Percentiles rank a stretch among this genome's conserved stretches.
Evolutionary conservation across 30 jellyfish, hydroid and myxozoan species (phyloP).

Genomic region (Hydractinia symbiolongicarpus): DNA sequence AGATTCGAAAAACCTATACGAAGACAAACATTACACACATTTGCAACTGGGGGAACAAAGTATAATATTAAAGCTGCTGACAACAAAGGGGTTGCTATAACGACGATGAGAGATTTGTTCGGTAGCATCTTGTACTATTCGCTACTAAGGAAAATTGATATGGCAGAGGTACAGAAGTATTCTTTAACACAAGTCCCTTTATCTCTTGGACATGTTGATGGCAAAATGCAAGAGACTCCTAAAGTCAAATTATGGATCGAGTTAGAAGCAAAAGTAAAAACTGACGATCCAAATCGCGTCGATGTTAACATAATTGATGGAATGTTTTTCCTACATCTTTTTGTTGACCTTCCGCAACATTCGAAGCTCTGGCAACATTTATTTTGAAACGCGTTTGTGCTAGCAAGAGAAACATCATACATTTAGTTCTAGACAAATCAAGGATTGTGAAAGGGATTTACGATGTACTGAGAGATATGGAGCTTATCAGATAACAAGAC

Average conservation of each 20-base stretch:
- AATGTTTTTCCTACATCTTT: too few species aligned
- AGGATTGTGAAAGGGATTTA: too few species aligned
- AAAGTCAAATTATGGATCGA: background rate
- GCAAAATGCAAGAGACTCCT: background rate
- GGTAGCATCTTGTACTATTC: background rate
- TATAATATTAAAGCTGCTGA: background rate
- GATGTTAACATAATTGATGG: background rate
- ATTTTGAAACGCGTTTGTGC: background rate
- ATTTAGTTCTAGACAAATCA: too few species aligned
- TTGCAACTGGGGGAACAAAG: too few species aligned
- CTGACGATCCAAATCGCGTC: background rate
- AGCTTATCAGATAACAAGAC: too few species aligned
- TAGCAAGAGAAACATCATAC: background rate
- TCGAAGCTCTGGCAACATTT: background rate
- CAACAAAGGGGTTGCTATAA: background rate
- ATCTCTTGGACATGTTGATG: constrained; percentile 1
- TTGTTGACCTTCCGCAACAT: background rate
- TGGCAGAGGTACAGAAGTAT: background rate
- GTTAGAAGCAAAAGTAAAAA: background rate
- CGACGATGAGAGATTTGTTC: background rate
- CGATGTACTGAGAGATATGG: too few species aligned
- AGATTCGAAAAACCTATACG: background rate
- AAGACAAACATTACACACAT: background rate
- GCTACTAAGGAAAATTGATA: background rate
- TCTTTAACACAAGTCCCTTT: background rate